Percentiles rank a stretch among this genome's conserved stretches.
Conservation (phyloP, 2,113 vertebrate genomes). For the Brachypodius melanocephalos region DNA sequence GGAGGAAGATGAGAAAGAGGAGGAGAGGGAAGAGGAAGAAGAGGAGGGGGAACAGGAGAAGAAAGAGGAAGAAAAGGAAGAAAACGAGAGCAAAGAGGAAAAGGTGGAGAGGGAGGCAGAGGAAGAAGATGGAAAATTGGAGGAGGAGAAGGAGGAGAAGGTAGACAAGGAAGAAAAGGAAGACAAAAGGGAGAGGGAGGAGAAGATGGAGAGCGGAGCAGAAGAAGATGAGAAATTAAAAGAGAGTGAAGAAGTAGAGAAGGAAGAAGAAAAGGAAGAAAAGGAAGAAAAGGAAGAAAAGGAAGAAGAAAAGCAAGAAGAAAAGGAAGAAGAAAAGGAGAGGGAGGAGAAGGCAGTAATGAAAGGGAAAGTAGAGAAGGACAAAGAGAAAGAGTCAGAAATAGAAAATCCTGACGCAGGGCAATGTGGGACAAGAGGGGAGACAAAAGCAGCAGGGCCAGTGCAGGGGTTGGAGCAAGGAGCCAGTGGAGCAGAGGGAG, state of each 20-base stretch:
- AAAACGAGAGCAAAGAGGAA: rapidly evolving
- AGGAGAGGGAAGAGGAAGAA: background rate
- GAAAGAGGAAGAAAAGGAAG: background rate
- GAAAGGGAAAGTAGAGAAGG: background rate
- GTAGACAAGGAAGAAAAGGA: background rate
- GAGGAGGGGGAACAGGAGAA: rapidly evolving
- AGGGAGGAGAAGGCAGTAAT: background rate
- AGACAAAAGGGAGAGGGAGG: rapidly evolving
- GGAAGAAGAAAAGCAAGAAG: background rate
- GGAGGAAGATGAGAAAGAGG: background rate
- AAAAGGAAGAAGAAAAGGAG: background rate
- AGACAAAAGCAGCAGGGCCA: background rate
- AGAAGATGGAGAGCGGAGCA: background rate
- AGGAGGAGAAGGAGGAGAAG: rapidly evolving
- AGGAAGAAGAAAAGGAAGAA: background rate
- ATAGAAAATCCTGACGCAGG: background rate
- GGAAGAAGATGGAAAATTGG: background rate
- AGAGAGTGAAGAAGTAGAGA: background rate
- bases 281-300: too few relatives aligned
- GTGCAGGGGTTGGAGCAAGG: background rate
- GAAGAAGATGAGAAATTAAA: background rate
- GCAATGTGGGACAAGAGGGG: background rate
- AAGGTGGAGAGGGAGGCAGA: rapidly evolving
- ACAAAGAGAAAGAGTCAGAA: background rate
- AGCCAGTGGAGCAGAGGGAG: background rate